Conservation (phyloP, 2,888 invertebrate species). For the Alentia gelatinosa region DNA sequence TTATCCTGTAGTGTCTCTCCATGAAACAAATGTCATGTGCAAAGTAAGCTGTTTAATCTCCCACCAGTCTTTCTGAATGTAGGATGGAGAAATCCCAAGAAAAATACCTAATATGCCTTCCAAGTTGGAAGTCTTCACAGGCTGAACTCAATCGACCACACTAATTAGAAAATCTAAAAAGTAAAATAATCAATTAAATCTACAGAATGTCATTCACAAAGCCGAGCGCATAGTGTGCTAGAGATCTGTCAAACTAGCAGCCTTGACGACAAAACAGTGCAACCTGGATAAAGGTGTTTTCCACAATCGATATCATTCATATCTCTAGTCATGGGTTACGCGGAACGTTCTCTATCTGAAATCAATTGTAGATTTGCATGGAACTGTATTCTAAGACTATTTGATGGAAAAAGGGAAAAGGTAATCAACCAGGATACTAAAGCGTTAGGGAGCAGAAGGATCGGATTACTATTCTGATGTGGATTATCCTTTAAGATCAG, state of each 20-base stretch:
- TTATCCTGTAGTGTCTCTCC: too few relatives aligned
- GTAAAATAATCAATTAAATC: not conserved
- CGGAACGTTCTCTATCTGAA: not conserved
- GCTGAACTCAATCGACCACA: not conserved
- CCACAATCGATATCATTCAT: not conserved
- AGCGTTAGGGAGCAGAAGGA: not conserved
- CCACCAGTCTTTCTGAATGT: not conserved
- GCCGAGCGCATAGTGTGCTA: not conserved
- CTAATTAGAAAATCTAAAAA: not conserved
- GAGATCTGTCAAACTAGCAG: slow-evolving; percentile 3
- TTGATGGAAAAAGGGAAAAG: too few relatives aligned
- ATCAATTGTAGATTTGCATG: not conserved
- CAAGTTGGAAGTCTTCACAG: not conserved
- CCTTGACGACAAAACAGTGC: not conserved
- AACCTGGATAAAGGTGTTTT: not conserved
- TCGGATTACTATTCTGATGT: not conserved
- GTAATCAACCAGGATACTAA: not conserved
- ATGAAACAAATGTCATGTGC: not conserved
- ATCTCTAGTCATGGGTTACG: not conserved
- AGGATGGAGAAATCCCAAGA: not conserved
- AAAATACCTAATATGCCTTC: not conserved
- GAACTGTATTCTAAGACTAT: too few relatives aligned
- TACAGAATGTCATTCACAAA: not conserved
- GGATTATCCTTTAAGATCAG: not conserved
- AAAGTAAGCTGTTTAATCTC: not conserved